These are phyloP conservation scores for Anthophora plumipes DNA, from an alignment of 2,888 invertebrate genomes.

Conservation along the genomic window DNA sequence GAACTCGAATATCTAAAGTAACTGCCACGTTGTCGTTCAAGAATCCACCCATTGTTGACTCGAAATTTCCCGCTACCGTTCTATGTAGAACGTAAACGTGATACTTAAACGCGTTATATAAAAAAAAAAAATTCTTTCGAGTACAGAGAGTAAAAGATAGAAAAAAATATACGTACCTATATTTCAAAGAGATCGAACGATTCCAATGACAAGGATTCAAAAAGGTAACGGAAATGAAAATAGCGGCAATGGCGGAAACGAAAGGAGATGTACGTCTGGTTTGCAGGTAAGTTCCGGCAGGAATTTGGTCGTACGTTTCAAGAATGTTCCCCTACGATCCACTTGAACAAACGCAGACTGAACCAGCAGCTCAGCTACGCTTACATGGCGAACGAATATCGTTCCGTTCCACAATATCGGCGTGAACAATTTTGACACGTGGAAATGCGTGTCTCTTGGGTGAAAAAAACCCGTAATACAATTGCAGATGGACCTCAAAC, in stretches of 20 bases:
- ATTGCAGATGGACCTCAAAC: constrained; percentile 28
- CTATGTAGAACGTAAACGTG: neutral
- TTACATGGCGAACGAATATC: constrained; percentile 63
- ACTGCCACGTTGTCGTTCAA: neutral
- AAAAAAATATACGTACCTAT: neutral
- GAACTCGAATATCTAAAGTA: neutral
- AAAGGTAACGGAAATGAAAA: neutral
- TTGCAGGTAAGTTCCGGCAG: constrained; percentile 90
- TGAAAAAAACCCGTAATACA: constrained; percentile 48
- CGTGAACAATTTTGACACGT: constrained; percentile 64
- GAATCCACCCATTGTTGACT: no score
- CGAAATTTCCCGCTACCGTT: neutral
- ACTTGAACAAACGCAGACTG: constrained; percentile 42
- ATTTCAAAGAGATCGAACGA: neutral
- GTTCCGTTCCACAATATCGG: constrained; percentile 55
- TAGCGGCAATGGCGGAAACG: neutral
- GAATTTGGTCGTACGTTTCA: constrained; percentile 90
- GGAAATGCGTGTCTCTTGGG: constrained; percentile 55
- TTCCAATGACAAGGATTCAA: neutral
- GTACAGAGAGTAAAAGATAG: no score
- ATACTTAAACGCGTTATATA: no score
- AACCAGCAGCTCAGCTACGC: constrained; percentile 57
- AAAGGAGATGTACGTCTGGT: constrained; percentile 45
- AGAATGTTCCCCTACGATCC: constrained; percentile 84
- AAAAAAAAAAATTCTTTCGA: no score